Percentiles rank a stretch among this genome's conserved stretches.
Evolutionary conservation across 2,113 vertebrate species (phyloP).

Genomic region (Poeciliopsis retropinna): DNA sequence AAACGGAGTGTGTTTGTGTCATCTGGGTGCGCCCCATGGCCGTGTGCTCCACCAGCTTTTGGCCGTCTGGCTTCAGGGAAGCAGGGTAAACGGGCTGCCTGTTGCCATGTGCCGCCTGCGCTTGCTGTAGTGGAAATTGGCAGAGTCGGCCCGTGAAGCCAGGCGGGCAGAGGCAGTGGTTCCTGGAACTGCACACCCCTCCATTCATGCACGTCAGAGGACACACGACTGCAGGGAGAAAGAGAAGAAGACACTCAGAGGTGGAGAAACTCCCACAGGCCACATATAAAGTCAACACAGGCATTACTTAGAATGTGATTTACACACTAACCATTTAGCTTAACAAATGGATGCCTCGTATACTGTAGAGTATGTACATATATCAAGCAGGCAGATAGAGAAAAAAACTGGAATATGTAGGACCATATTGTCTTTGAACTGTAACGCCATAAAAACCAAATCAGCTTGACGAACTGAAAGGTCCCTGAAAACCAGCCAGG

Average conservation of each 20-base stretch:
- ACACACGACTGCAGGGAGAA: conserved; percentile 85
- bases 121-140: conserved; percentile 82
- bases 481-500: conserved; percentile 29
- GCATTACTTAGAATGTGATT: too few relatives aligned
- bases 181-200: conserved; percentile 89
- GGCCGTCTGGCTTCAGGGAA: conserved; percentile 80
- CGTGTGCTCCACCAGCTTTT: conserved; percentile 71
- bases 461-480: conserved; percentile 25
- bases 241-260: background rate
- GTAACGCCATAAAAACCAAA: conserved; percentile 37
- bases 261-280: background rate
- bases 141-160: conserved; percentile 91
- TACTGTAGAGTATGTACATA: background rate
- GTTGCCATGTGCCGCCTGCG: conserved; percentile 79
- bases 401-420: conserved; percentile 2
- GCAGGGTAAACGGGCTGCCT: conserved; percentile 87
- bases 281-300: background rate
- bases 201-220: conserved; percentile 92
- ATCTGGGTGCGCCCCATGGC: conserved; percentile 64
- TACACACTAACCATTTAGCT: background rate
- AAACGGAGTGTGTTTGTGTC: conserved; percentile 83
- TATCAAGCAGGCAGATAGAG: conserved; percentile 13
- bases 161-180: conserved; percentile 88
- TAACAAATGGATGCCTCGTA: background rate
- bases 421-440: conserved; percentile 38